Evolutionary conservation across 2,888 invertebrate genomes (phyloP).

Genomic region (Linnaemya vulpina): DNA sequence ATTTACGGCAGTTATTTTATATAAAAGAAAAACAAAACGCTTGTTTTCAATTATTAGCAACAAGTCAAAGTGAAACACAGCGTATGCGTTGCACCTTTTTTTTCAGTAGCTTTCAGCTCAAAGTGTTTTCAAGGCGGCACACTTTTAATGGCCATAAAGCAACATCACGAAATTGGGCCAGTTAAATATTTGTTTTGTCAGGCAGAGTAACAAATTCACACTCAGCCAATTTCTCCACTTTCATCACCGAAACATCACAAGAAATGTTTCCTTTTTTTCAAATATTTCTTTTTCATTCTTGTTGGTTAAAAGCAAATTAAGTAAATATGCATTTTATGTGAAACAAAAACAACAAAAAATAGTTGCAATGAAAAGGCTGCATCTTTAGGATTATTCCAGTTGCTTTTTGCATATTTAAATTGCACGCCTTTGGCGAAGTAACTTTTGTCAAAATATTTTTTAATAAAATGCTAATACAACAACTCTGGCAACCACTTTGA

Average conservation of each 20-base stretch:
- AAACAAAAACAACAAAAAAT: neutral
- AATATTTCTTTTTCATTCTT: neutral
- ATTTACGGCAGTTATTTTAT: slow-evolving; percentile 32
- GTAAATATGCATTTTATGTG: neutral
- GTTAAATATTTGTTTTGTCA: too few relatives aligned
- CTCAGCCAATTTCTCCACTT: too few relatives aligned
- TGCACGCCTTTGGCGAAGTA: neutral
- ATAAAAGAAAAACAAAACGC: neutral
- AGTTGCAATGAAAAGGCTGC: neutral
- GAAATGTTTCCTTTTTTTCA: neutral
- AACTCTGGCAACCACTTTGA: slow-evolving; percentile 2
- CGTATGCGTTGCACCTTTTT: neutral
- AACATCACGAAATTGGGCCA: too few relatives aligned
- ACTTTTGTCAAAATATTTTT: slow-evolving; percentile 20
- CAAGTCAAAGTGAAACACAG: neutral
- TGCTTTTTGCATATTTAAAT: slow-evolving; percentile 41
- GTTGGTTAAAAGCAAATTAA: neutral
- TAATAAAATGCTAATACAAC: slow-evolving; percentile 31
- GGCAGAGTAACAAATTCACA: too few relatives aligned
- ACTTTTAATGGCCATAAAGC: neutral
- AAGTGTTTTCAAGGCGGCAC: neutral
- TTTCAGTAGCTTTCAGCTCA: neutral
- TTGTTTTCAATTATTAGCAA: neutral
- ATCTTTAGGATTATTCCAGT: neutral
- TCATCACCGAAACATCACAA: neutral